Evolutionary conservation across 1,140 invertebrate species (phyloP).

Genomic region (Zaprionus camerounensis): DNA sequence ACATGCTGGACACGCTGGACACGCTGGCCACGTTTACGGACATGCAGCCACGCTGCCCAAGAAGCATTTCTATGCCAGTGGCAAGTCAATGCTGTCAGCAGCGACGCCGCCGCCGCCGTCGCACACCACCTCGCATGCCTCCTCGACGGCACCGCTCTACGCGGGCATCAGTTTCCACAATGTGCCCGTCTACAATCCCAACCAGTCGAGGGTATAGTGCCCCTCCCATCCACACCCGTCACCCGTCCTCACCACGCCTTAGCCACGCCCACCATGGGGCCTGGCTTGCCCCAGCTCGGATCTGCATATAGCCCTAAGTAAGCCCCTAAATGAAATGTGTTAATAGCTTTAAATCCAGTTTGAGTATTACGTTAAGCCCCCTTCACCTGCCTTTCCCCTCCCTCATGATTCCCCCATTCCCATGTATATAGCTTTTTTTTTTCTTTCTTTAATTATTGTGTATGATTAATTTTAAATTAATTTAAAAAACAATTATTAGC

Average conservation of each 20-base stretch:
- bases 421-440: constrained; percentile 34
- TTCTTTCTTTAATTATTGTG: constrained; percentile 16
- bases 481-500: constrained; percentile 10
- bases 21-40: constrained; percentile 11
- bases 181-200: constrained; percentile 77
- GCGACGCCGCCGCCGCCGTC: background rate
- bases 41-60: constrained; percentile 49
- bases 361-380: constrained; percentile 28
- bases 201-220: constrained; percentile 68
- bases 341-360: constrained; percentile 67
- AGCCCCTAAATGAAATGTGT: constrained; percentile 69
- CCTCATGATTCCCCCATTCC: background rate
- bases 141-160: constrained; percentile 60
- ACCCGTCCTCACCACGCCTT: background rate
- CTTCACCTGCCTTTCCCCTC: background rate
- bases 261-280: background rate
- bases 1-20: background rate
- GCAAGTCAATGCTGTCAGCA: constrained; percentile 59
- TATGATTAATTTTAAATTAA: constrained; percentile 20
- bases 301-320: constrained; percentile 22
- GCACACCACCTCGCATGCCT: background rate
- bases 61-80: constrained; percentile 76
- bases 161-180: constrained; percentile 84
- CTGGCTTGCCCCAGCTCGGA: constrained; percentile 30
- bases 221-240: background rate